A percentile compares a stretch with the other conserved stretches of the same genome.
Conservation (phyloP, 2,888 invertebrate species). For the Trichacis sp. region DNA sequence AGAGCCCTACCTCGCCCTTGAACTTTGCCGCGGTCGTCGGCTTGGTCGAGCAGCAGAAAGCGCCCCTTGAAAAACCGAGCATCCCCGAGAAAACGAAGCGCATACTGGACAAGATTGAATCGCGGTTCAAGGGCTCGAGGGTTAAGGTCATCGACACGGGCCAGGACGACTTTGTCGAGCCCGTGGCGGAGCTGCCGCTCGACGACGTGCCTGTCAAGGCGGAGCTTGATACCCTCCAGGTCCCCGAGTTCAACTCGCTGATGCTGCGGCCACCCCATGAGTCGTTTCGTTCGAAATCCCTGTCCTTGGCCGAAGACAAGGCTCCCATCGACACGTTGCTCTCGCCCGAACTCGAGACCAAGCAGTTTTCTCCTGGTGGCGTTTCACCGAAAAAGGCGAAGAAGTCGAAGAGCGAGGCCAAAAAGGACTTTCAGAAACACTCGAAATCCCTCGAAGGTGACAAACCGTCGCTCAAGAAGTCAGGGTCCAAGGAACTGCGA, state of each 20-base stretch:
- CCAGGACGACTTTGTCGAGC: slow-evolving; percentile 66
- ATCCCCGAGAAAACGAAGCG: slow-evolving; percentile 67
- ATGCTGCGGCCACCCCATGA: slow-evolving; percentile 64
- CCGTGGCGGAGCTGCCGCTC: slow-evolving; percentile 64
- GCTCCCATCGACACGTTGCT: slow-evolving; percentile 65
- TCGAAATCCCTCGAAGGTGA: slow-evolving; percentile 66
- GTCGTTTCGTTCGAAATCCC: slow-evolving; percentile 63
- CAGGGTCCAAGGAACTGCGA: slow-evolving; percentile 58
- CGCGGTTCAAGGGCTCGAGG: slow-evolving; percentile 56
- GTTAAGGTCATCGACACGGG: slow-evolving; percentile 66
- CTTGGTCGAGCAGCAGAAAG: slow-evolving; percentile 50
- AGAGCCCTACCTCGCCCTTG: slow-evolving; percentile 40
- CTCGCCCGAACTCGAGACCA: slow-evolving; percentile 65
- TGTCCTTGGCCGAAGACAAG: slow-evolving; percentile 66
- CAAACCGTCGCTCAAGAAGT: slow-evolving; percentile 63
- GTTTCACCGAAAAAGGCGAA: slow-evolving; percentile 62
- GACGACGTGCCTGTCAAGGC: slow-evolving; percentile 66
- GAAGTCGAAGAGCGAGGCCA: slow-evolving; percentile 57
- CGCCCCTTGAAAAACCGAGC: slow-evolving; percentile 58
- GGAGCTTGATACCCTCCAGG: slow-evolving; percentile 65
- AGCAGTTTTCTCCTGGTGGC: slow-evolving; percentile 56
- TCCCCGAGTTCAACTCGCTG: slow-evolving; percentile 65
- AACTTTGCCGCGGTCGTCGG: slow-evolving; percentile 61
- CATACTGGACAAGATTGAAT: slow-evolving; percentile 65
- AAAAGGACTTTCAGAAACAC: slow-evolving; percentile 66